These are phyloP conservation scores for Drosophila mayaguana DNA, from an alignment of 2,888 invertebrate species.

Conservation along the genomic window DNA sequence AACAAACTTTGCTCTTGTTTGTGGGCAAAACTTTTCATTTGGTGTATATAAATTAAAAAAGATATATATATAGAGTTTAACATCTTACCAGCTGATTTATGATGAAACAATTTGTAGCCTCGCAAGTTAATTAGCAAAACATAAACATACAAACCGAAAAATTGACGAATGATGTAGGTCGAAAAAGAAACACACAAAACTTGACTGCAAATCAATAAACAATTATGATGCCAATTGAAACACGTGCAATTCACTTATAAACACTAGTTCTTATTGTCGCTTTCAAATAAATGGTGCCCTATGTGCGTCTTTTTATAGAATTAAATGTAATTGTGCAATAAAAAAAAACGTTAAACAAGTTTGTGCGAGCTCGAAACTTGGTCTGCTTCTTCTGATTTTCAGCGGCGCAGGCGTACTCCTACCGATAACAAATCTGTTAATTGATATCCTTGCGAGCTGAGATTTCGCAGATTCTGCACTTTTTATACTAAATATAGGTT, in stretches of 20 bases:
- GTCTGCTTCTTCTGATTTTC: slow-evolving; percentile 33
- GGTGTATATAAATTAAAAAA: background rate
- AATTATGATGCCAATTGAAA: slow-evolving; percentile 48
- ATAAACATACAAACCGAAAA: slow-evolving; percentile 24
- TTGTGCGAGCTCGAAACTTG: slow-evolving; percentile 48
- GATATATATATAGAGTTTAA: background rate
- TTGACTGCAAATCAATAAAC: slow-evolving; percentile 52
- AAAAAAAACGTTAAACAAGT: slow-evolving; percentile 73
- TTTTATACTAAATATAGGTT: background rate
- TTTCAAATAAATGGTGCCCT: slow-evolving; percentile 44
- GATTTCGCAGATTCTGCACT: background rate
- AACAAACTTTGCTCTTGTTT: slow-evolving; percentile 4
- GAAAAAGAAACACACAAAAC: slow-evolving; percentile 20
- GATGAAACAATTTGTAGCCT: slow-evolving; percentile 2
- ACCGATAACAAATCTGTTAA: slow-evolving; percentile 23
- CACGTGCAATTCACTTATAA: slow-evolving; percentile 51
- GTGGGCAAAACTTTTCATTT: background rate
- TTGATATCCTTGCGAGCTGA: background rate
- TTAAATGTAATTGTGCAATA: slow-evolving; percentile 61
- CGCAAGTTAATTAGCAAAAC: slow-evolving; percentile 39
- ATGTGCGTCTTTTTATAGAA: slow-evolving; percentile 51
- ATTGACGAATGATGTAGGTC: background rate
- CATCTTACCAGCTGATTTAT: slow-evolving; percentile 10
- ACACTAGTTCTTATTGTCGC: slow-evolving; percentile 51
- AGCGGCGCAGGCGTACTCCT: slow-evolving; percentile 41